phyloP scores from a whole-genome alignment of 2,113 vertebrate genomes.

The Cebus imitator region DNA sequence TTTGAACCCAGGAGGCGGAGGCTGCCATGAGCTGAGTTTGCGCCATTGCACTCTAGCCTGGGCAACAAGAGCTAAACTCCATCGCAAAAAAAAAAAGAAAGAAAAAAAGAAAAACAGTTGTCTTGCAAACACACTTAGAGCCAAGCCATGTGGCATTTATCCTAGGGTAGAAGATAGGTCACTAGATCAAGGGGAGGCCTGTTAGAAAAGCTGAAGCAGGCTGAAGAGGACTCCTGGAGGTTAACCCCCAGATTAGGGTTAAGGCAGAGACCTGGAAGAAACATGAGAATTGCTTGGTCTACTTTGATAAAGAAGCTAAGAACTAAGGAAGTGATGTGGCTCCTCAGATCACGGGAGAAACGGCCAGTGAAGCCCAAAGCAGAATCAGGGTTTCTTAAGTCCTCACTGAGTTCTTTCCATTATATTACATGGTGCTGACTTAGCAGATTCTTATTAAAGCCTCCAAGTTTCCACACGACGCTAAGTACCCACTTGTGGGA shows the following conservation, averaged over 20 bases:
- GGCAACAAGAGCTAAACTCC: no score
- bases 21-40: no score
- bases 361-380: neutral
- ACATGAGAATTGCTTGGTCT: neutral
- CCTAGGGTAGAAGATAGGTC: neutral
- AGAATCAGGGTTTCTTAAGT: neutral
- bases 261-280: neutral
- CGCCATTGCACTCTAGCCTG: no score
- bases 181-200: neutral
- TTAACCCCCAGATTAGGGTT: rapidly evolving
- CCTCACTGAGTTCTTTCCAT: neutral
- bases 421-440: neutral
- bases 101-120: neutral
- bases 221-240: neutral
- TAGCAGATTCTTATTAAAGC: neutral
- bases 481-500: neutral
- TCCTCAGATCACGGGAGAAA: neutral
- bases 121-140: neutral
- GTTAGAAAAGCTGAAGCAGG: neutral
- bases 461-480: neutral
- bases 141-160: neutral
- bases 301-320: neutral
- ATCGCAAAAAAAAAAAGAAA: no score
- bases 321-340: neutral
- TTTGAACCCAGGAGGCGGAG: no score